Evolutionary conservation across 2,888 invertebrate genomes (phyloP).

Genomic region (Agrotis exclamationis): DNA sequence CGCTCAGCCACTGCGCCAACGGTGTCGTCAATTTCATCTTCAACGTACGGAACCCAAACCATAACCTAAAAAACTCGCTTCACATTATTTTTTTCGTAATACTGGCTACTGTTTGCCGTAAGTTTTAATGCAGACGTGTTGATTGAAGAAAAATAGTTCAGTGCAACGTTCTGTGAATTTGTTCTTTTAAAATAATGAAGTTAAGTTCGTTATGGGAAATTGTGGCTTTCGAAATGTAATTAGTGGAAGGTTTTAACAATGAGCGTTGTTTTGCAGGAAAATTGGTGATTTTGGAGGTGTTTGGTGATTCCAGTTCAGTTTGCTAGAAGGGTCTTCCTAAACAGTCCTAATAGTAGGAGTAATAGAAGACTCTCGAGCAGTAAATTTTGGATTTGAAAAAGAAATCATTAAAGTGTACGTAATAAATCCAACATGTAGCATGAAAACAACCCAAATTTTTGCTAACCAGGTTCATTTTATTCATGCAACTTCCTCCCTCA

Average conservation of each 20-base stretch:
- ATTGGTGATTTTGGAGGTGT: background rate
- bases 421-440: no score
- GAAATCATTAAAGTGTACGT: no score
- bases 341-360: background rate
- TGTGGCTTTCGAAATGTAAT: conserved; percentile 50
- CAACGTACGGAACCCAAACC: conserved; percentile 37
- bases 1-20: no score
- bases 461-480: no score
- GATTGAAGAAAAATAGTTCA: conserved; percentile 77
- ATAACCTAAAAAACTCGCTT: conserved; percentile 13
- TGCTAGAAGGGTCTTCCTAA: background rate
- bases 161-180: conserved; percentile 66
- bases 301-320: background rate
- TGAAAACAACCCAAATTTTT: no score
- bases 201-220: conserved; percentile 49
- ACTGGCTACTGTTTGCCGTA: conserved; percentile 71
- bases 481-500: no score
- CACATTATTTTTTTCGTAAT: conserved; percentile 68
- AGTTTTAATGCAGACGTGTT: conserved; percentile 79
- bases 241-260: conserved; percentile 23
- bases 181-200: conserved; percentile 58
- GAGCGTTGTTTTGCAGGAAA: conserved; percentile 7
- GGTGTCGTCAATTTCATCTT: background rate
- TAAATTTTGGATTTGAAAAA: no score
- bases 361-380: no score